Base-by-base conservation (phyloP, 2,888 invertebrate species). In the Torymus aiolomorphi region DNA sequence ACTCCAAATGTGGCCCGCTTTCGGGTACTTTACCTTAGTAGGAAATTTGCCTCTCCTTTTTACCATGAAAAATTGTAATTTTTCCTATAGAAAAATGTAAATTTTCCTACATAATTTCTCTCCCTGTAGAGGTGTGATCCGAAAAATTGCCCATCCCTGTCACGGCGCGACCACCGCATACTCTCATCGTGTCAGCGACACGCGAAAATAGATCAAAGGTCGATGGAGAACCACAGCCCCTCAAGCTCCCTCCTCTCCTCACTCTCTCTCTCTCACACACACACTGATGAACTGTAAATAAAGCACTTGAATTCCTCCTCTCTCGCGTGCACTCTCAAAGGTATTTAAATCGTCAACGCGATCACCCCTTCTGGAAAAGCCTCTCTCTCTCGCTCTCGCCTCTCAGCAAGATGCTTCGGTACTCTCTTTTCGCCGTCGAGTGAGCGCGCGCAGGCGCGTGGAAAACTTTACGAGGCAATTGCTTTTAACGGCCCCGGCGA, bases 271-370 rank as follows among this genome's bases (percentile, higher is more conserved):
- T 31, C 31, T 31, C 8, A 0, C 31, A 5, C 31, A 31, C 31
- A 31, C n/a, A 49, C 20, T 69, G 67, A 76, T 80, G 61, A 13
- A 69, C 66, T 56, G 69, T 73, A 76, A 76, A 76, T 76, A 80
- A 80, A 80, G 57, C 51, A 62, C 18, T 69, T 57, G 5, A 66
- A 80, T 66, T 71, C 56, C 49, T n/a, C 57, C 49, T 62, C 61
- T 69, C 61, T n/a, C 59, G 61, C 31, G 31, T 31, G 31, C 14
- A 11, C 12, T 31, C 20, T 73, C 63, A 73, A 70, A 77, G 66
- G 49, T 67, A 75, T 75, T 79, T 79, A 75, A 75, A 75, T 79
- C 49, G 52, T 59, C 52, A 31, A 78, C 65, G 52, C 24, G 69
- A 74, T 78, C 56, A 73, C 57, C 54, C 20, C 31, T 31, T 31